Evolutionary conservation across 2,797 vertebrate genomes (phyloP).

Genomic region (Crocidura indochinensis): DNA sequence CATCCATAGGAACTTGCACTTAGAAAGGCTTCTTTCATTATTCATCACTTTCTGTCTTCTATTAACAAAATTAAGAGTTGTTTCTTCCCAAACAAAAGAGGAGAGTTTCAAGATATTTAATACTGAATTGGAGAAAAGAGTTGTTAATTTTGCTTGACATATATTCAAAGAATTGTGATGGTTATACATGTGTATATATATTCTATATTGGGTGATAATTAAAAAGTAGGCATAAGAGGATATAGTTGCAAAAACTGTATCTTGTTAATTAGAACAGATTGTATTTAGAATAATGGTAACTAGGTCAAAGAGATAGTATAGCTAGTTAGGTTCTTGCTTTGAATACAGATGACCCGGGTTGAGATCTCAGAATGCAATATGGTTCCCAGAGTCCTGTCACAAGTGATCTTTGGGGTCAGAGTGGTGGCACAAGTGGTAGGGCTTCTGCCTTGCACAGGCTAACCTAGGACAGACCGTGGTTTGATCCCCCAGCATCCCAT

Average conservation of each 20-base stretch:
- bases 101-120: conserved; percentile 47
- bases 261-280: conserved; percentile 16
- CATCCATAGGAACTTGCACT: conserved; percentile 49
- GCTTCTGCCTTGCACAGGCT: too few relatives aligned
- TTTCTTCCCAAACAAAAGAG: conserved; percentile 3
- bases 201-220: conserved; percentile 42
- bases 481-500: too few relatives aligned
- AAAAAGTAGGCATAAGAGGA: background rate
- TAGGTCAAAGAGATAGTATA: too few relatives aligned
- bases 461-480: too few relatives aligned
- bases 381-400: too few relatives aligned
- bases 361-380: too few relatives aligned
- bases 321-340: too few relatives aligned
- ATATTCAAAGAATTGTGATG: conserved; percentile 26
- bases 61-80: conserved; percentile 70
- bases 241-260: conserved; percentile 33
- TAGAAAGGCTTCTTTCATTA: conserved; percentile 67
- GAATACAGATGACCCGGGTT: too few relatives aligned
- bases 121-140: conserved; percentile 23
- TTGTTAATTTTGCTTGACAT: conserved; percentile 55
- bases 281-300: conserved; percentile 25
- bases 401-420: too few relatives aligned
- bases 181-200: background rate
- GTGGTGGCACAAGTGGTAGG: too few relatives aligned
- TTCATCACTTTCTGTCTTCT: conserved; percentile 44